Evolutionary conservation across 1,140 invertebrate species (phyloP).

Genomic region (Lamellibrachia luymesi): DNA sequence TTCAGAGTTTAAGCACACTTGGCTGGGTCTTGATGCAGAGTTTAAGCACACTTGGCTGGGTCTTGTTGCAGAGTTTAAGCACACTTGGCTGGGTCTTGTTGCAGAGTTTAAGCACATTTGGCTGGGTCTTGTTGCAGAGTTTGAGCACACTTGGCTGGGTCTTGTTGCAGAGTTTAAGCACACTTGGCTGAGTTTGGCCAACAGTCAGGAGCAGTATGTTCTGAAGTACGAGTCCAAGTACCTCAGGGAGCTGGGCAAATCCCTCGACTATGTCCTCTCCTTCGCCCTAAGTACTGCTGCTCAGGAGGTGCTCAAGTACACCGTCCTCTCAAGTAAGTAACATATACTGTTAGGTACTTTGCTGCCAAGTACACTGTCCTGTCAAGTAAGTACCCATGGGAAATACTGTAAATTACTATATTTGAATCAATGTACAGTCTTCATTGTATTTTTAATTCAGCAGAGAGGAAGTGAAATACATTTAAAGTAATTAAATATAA

Average conservation of each 20-base stretch:
- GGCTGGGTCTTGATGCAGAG: too few species aligned
- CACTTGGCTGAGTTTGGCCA: slow-evolving; percentile 65
- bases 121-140: slow-evolving; percentile 37
- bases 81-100: too few species aligned
- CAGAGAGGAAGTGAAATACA: too few species aligned
- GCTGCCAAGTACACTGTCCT: slow-evolving; percentile 2
- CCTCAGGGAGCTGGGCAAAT: slow-evolving; percentile 65
- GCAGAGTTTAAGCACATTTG: slow-evolving; percentile 62
- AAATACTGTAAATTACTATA: neutral
- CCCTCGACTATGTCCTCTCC: slow-evolving; percentile 56
- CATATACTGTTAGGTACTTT: neutral
- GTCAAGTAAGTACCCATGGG: neutral
- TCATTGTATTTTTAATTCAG: too few species aligned
- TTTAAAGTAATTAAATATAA: too few species aligned
- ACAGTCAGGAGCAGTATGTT: slow-evolving; percentile 71
- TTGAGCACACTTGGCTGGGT: neutral
- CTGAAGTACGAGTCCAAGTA: slow-evolving; percentile 71
- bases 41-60: too few species aligned
- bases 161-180: slow-evolving; percentile 55
- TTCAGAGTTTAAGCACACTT: too few species aligned
- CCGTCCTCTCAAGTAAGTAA: slow-evolving; percentile 65
- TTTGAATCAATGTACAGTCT: too few species aligned
- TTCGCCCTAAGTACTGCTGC: slow-evolving; percentile 69
- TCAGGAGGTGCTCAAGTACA: slow-evolving; percentile 74
- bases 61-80: too few species aligned